These are phyloP conservation scores for Epizoanthus stellaris DNA, from an alignment of 92 coral and sea anemone species.

Conservation along the genomic window DNA sequence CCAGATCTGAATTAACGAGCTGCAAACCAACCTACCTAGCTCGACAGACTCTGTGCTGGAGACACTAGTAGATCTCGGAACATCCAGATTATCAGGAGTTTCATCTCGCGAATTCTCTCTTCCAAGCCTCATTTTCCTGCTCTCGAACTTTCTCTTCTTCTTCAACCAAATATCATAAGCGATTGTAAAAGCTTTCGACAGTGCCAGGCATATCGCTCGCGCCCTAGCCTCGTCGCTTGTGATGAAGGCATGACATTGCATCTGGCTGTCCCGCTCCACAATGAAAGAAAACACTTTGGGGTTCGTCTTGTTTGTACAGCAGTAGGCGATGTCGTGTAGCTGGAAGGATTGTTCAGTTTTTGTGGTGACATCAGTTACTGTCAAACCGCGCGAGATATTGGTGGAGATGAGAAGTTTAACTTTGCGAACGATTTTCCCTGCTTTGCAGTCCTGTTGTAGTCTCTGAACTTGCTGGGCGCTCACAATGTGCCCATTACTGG, in stretches of 20 bases:
- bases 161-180: slow-evolving; percentile 83
- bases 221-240: slow-evolving; percentile 82
- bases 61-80: neutral
- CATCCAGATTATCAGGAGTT: neutral
- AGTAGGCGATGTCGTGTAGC: slow-evolving; percentile 87
- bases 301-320: slow-evolving; percentile 73
- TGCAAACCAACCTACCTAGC: neutral
- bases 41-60: neutral
- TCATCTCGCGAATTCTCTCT: slow-evolving; percentile 8
- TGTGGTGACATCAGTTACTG: slow-evolving; percentile 68
- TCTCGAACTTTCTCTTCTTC: slow-evolving; percentile 62
- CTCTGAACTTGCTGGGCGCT: slow-evolving; percentile 55
- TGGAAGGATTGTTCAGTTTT: slow-evolving; percentile 67
- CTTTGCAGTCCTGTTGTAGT: slow-evolving; percentile 43
- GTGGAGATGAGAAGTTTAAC: slow-evolving; percentile 76
- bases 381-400: slow-evolving; percentile 82
- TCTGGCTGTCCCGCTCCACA: slow-evolving; percentile 78
- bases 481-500: slow-evolving; percentile 52
- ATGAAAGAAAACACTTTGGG: slow-evolving; percentile 78
- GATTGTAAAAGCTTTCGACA: slow-evolving; percentile 73
- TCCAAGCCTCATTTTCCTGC: slow-evolving; percentile 50
- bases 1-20: too few relatives aligned
- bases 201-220: slow-evolving; percentile 70
- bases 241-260: slow-evolving; percentile 81
- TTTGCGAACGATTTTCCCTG: slow-evolving; percentile 58